Base-by-base conservation (phyloP, 2,888 invertebrate species). In the Catocala sponsa region DNA sequence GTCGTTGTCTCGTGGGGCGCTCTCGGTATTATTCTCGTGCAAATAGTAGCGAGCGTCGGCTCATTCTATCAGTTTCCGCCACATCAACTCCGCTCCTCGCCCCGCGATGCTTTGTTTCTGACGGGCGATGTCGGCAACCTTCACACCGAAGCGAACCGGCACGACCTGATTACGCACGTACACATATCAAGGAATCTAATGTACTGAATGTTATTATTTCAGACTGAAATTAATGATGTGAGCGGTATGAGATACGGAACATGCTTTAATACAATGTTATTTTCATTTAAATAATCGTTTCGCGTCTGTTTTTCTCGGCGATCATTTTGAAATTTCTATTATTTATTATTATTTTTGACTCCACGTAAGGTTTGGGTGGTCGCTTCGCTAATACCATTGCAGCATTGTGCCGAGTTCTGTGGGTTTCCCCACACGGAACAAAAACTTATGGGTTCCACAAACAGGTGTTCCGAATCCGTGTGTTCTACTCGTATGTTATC, bases 41-140 rank as follows among this genome's bases (percentile, higher is more conserved):
- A 84, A 84, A 86, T 80, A 81, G 79, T 80, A 76, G 70, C 72
- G 76, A 77, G 76, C 73, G 66, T 62, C 61, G 72, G 80, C 79
- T 81, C 80, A 75, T 83, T 87, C 85, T 84, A 84, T 87, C 84
- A 83, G 85, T 86, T 89, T 86, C 86, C 88, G 81, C 78, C 78
- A 86, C 88, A 88, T 87, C 84, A 81, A 84, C 78, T 78, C 65
- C 75, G 76, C 72, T 80, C 76, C 63, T 74, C 63, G 60, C 59
- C 53, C 56, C 61, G 63, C 63, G 70, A 68, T 68, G 83, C 81
- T 84, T 84, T 84, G 83, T 87, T 84, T 82, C 76, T 81, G 79
- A 81, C 70, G 76, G 76, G 56, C 65, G 74, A 76, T 74, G 79
- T 78, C 73, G 75, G 72, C 75, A 72, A 73, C 79, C 70, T 76